Evolutionary conservation across 2,113 vertebrate species (phyloP), one percentile per base, ranked within the genome.

Genomic region (Ginglymostoma cirratum): DNA sequence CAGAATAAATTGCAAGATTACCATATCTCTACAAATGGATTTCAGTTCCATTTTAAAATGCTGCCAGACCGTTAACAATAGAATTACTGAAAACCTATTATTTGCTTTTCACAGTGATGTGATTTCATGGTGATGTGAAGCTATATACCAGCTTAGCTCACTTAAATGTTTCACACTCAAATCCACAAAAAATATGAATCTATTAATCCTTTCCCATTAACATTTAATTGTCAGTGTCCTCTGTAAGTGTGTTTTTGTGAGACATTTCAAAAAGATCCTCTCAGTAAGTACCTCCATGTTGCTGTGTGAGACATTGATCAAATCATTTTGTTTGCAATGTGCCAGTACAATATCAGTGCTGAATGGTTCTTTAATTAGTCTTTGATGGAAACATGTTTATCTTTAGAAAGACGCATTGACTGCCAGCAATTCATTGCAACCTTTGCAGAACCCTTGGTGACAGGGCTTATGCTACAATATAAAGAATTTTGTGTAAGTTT

Each of bases 361-460:
- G 61, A 93, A 93, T 8, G 61, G 61, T 66, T 93, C 34, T 34
- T 67, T 93, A 93, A 93, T 93, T 93, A 72, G 21, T 95, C 94
- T 95, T 69, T 95, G 30, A 34, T 95, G 42, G 45, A 52, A 95
- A 95, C 69, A 48, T 72, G 94, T 95, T 95, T 95, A 95, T 72
- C 94, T 95, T 72, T 76, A 52, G 67, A 95, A 72, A 69, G 94
- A 66, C 67, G 65, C 17, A 92, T n/a, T 92, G 89, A 21, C 24
- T 70, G 67, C 45, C 14, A 15, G 94, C 15, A 48, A 72, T 95
- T 95, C 94, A 95, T 52, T 95, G 10, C 27, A 95, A 52, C 69
- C 72, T 45, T 38, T 52, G 48, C 45, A 95, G 45, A 70, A 4
- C 19, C 27, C 34, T 21, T 66, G n/a, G 23, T 93, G 21, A 42